These are phyloP conservation scores for Narcine bancroftii DNA, from an alignment of 2,113 vertebrate genomes.

Conservation along the genomic window DNA sequence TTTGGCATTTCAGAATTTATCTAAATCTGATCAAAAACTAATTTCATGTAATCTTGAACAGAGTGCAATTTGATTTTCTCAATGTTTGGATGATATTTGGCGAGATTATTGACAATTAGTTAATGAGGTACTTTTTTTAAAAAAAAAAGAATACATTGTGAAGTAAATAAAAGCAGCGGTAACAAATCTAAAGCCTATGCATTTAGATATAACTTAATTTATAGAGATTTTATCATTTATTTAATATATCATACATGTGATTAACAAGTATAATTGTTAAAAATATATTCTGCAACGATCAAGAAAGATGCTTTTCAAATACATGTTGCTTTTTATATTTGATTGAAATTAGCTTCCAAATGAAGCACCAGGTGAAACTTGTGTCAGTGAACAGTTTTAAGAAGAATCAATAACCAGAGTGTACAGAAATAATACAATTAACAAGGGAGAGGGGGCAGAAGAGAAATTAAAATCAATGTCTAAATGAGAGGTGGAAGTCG, in stretches of 20 bases:
- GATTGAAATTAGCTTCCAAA: background rate
- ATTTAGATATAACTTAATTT: background rate
- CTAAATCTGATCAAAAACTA: conserved; percentile 17
- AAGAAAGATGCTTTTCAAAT: no score
- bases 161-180: background rate
- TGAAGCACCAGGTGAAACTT: background rate
- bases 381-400: background rate
- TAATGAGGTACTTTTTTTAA: background rate
- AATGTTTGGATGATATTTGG: background rate
- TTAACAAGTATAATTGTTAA: no score
- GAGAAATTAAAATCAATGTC: background rate
- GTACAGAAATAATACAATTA: background rate
- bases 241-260: no score
- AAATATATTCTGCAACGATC: no score
- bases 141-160: background rate
- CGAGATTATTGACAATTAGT: background rate
- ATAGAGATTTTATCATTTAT: no score
- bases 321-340: background rate
- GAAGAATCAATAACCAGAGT: background rate
- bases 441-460: background rate
- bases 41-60: background rate
- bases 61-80: background rate
- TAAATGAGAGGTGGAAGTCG: background rate
- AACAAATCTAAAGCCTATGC: no score
- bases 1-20: background rate